phyloP scores from a whole-genome alignment of 2,113 vertebrate genomes.

The Amphiprion percula region DNA sequence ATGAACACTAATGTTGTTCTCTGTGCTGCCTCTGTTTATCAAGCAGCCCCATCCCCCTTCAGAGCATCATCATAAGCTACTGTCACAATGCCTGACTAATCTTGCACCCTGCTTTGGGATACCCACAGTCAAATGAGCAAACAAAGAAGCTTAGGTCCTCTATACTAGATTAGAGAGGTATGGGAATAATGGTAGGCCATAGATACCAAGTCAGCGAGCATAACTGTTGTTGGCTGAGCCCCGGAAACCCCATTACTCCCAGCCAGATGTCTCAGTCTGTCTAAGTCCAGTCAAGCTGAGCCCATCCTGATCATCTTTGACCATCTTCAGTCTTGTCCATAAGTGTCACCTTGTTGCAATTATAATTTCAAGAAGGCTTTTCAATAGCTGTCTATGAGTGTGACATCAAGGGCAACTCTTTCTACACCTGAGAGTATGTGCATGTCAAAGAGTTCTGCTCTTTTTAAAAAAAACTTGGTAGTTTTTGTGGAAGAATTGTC shows the following conservation, averaged over 20 bases:
- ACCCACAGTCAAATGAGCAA: constrained; percentile 81
- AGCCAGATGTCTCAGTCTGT: constrained; percentile 71
- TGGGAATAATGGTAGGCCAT: constrained; percentile 56
- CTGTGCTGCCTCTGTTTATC: constrained; percentile 56
- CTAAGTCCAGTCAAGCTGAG: constrained; percentile 61
- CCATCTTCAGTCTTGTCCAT: neutral
- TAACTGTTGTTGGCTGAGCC: constrained; percentile 29
- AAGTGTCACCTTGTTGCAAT: neutral
- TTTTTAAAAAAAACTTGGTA: too few relatives aligned
- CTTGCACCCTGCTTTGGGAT: constrained; percentile 60
- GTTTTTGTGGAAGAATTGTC: too few relatives aligned
- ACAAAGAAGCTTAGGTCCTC: constrained; percentile 75
- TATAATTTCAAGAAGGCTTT: neutral
- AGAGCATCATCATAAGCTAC: constrained; percentile 57
- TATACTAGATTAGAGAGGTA: constrained; percentile 72
- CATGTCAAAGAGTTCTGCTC: too few relatives aligned
- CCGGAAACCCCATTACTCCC: constrained; percentile 27
- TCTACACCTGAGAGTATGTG: too few relatives aligned
- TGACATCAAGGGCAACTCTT: too few relatives aligned
- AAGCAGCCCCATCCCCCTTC: constrained; percentile 26
- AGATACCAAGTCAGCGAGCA: constrained; percentile 47
- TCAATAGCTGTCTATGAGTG: too few relatives aligned
- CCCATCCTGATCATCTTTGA: constrained; percentile 50
- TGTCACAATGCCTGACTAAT: constrained; percentile 77
- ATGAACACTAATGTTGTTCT: constrained; percentile 54